phyloP scores from a whole-genome alignment of 2,888 invertebrate genomes.

The Dione vanillae region DNA sequence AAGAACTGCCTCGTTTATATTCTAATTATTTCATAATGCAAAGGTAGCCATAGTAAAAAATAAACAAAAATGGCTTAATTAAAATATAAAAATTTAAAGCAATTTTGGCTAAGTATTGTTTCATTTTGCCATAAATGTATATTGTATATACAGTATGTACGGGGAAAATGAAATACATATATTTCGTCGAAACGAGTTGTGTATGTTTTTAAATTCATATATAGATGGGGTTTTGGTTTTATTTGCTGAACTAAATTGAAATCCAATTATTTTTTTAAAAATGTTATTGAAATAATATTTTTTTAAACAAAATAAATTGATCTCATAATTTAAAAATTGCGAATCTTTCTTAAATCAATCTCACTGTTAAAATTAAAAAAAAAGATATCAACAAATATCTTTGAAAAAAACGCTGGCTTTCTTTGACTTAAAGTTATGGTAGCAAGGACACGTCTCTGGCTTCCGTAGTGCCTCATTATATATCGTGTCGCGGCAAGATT shows the following conservation, averaged over 20 bases:
- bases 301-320: too few species aligned
- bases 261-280: too few species aligned
- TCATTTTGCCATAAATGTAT: slow-evolving; percentile 7
- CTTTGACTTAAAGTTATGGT: slow-evolving; percentile 6
- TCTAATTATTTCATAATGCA: too few species aligned
- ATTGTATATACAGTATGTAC: neutral
- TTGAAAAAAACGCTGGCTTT: slow-evolving; percentile 5
- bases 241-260: too few species aligned
- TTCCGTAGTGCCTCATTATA: slow-evolving; percentile 26
- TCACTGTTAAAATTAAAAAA: neutral
- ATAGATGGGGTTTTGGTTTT: neutral
- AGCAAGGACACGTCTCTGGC: slow-evolving; percentile 23
- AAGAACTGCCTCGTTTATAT: too few species aligned
- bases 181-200: neutral
- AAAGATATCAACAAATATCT: neutral
- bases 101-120: neutral
- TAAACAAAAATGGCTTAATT: neutral
- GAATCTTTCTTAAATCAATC: too few species aligned
- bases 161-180: too few species aligned
- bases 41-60: too few species aligned
- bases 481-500: slow-evolving; percentile 23
- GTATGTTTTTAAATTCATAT: slow-evolving; percentile 7
- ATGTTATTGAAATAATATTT: too few species aligned
- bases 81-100: slow-evolving; percentile 1
- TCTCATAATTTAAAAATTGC: too few species aligned